Percentiles rank a stretch among this genome's conserved stretches.
phyloP scores from a whole-genome alignment of 2,797 vertebrate genomes.

The Micrastur ruficollis region DNA sequence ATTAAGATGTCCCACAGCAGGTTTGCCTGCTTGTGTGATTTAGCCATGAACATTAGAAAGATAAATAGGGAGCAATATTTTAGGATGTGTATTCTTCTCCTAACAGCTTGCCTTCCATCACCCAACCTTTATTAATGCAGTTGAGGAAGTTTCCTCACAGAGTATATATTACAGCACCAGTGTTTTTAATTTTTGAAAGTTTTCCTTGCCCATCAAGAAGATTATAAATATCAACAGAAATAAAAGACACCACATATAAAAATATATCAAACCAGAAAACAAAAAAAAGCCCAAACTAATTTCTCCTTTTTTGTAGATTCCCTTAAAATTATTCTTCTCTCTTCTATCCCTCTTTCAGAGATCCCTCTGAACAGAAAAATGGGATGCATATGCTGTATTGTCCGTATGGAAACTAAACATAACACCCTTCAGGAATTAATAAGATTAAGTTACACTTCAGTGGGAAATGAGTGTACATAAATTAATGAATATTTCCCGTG shows the following conservation, averaged over 20 bases:
- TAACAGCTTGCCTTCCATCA: neutral
- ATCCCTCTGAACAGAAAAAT: neutral
- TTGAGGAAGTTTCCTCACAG: neutral
- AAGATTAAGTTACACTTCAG: constrained; percentile 65
- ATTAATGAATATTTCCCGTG: constrained; percentile 63
- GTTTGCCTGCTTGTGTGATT: neutral
- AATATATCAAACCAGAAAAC: neutral
- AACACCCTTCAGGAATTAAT: constrained; percentile 53
- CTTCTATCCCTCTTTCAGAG: neutral
- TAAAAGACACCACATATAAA: neutral
- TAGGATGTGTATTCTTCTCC: neutral
- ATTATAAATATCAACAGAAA: neutral
- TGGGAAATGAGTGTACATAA: constrained; percentile 51
- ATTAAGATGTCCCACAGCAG: neutral
- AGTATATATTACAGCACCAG: neutral
- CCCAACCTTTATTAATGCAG: neutral
- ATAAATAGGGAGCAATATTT: neutral
- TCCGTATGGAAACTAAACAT: constrained; percentile 22
- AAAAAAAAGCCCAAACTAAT: neutral
- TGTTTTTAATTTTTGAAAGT: neutral
- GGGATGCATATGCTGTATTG: neutral
- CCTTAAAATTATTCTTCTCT: neutral
- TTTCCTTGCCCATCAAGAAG: neutral
- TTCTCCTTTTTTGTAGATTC: neutral
- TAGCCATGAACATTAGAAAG: neutral